Evolutionary conservation across 2,113 vertebrate genomes (phyloP).

Genomic region (Semnopithecus entellus): DNA sequence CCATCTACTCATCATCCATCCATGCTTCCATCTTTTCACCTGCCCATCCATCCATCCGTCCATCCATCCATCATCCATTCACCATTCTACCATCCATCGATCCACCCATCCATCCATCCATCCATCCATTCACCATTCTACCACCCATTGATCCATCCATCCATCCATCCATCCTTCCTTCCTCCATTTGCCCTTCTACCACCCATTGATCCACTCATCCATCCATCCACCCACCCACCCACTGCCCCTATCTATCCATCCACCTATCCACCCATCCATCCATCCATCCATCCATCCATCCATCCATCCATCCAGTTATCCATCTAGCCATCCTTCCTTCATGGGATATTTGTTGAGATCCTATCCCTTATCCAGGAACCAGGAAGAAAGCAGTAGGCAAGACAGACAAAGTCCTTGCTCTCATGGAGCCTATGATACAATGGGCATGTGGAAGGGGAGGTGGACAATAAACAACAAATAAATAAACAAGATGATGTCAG

Average conservation of each 20-base stretch:
- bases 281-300: neutral
- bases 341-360: neutral
- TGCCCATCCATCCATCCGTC: neutral
- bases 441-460: neutral
- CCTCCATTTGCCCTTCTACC: too few species aligned
- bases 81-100: neutral
- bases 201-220: neutral
- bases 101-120: neutral
- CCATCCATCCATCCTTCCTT: neutral
- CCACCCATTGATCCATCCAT: too few species aligned
- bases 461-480: neutral
- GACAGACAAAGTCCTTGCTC: neutral
- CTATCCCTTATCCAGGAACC: neutral
- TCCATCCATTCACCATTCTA: neutral
- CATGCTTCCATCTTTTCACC: neutral
- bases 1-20: too few species aligned
- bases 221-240: neutral
- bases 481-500: neutral
- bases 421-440: neutral
- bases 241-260: neutral
- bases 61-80: neutral
- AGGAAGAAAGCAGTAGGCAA: neutral
- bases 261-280: neutral
- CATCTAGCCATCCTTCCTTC: neutral
- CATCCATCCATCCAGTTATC: neutral